Evolutionary conservation across 2,888 invertebrate species (phyloP).

Genomic region (Chrysolina oricalcia): DNA sequence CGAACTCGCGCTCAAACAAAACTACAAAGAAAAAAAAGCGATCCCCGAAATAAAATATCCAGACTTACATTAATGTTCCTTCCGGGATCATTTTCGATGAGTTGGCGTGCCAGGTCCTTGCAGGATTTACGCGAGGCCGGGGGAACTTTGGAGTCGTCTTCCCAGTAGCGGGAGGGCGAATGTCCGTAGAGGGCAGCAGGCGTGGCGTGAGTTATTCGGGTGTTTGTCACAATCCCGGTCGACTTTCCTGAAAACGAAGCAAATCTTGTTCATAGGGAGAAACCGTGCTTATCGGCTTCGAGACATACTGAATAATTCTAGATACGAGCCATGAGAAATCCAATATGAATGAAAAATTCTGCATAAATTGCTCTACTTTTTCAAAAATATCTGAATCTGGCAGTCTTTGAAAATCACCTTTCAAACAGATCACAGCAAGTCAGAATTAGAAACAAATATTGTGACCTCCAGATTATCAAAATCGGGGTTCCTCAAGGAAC

Average conservation of each 20-base stretch:
- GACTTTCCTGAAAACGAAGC: slow-evolving; percentile 77
- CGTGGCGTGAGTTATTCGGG: slow-evolving; percentile 86
- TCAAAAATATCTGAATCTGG: too few relatives aligned
- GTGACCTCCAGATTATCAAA: too few relatives aligned
- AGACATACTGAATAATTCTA: not conserved
- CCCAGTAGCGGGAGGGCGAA: slow-evolving; percentile 85
- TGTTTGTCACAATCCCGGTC: slow-evolving; percentile 88
- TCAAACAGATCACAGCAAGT: too few relatives aligned
- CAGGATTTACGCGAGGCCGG: slow-evolving; percentile 81
- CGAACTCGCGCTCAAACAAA: not conserved
- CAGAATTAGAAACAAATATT: too few relatives aligned
- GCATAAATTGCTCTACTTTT: too few relatives aligned
- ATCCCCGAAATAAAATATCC: not conserved
- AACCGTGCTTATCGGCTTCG: not conserved
- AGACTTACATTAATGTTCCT: slow-evolving; percentile 81
- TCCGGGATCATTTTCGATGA: slow-evolving; percentile 86
- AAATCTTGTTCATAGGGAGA: slow-evolving; percentile 19
- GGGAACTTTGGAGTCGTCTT: slow-evolving; percentile 85
- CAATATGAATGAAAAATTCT: not conserved
- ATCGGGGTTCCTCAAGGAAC: too few relatives aligned
- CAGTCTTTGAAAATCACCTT: too few relatives aligned
- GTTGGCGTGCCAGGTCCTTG: slow-evolving; percentile 85
- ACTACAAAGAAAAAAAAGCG: not conserved
- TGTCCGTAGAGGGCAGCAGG: slow-evolving; percentile 86
- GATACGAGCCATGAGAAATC: not conserved